Evolutionary conservation across 2,113 vertebrate species (phyloP).

Genomic region (Elephantulus edwardii): DNA sequence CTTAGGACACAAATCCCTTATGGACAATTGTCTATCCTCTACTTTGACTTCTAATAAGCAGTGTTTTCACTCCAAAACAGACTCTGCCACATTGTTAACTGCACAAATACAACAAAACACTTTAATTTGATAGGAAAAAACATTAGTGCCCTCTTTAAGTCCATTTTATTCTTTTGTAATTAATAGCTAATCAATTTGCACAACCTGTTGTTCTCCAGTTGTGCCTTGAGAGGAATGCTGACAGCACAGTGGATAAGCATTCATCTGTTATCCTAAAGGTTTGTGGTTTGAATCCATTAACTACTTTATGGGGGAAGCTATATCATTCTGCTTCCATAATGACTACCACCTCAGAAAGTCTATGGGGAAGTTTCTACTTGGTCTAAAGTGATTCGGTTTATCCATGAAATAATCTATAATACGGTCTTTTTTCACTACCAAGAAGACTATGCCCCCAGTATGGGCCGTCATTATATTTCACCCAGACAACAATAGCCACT

Average conservation of each 20-base stretch:
- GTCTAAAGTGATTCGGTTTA: too few relatives aligned
- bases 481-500: background rate
- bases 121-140: background rate
- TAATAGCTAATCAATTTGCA: background rate
- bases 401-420: background rate
- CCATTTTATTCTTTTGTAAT: background rate
- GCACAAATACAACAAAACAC: background rate
- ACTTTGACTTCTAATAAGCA: background rate
- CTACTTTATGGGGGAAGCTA: background rate
- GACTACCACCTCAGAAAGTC: background rate
- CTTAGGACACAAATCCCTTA: background rate
- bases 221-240: background rate
- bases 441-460: background rate
- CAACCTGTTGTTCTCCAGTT: background rate
- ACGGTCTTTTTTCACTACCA: background rate
- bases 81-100: background rate
- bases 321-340: background rate
- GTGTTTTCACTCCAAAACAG: background rate
- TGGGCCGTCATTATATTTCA: background rate
- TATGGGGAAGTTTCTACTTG: background rate
- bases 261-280: background rate
- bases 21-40: background rate
- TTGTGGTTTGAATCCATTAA: background rate
- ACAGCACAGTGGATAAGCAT: background rate
- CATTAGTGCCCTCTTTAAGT: background rate